Evolutionary conservation across 2,888 invertebrate species (phyloP).

Genomic region (Bembecia ichneumoniformis): DNA sequence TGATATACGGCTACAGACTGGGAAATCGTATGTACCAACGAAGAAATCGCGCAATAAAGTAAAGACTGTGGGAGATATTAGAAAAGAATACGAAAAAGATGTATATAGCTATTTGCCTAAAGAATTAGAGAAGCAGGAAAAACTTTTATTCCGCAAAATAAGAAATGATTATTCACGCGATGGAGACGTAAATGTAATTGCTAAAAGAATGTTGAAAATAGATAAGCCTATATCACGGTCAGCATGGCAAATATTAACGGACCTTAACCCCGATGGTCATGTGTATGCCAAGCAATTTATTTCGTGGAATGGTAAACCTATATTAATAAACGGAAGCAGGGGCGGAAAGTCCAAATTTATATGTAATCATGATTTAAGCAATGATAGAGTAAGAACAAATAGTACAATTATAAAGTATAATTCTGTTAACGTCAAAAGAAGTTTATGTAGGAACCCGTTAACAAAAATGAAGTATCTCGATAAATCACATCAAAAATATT

Average conservation of each 20-base stretch:
- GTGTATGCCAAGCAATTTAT: conserved; percentile 39
- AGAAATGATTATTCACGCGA: conserved; percentile 35
- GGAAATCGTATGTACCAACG: conserved; percentile 44
- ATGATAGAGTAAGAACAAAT: conserved; percentile 18
- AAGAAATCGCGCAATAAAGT: conserved; percentile 46
- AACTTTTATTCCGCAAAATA: conserved; percentile 44
- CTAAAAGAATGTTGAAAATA: conserved; percentile 36
- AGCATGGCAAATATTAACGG: conserved; percentile 59
- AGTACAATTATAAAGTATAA: conserved; percentile 11
- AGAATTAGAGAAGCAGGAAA: conserved; percentile 46
- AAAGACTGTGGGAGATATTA: conserved; percentile 48
- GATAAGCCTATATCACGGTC: conserved; percentile 41
- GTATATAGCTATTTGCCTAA: conserved; percentile 29
- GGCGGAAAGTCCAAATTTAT: conserved; percentile 50
- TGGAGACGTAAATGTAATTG: conserved; percentile 36
- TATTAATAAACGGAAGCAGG: conserved; percentile 47
- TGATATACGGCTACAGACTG: no score
- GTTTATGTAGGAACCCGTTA: conserved; percentile 52
- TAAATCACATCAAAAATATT: conserved; percentile 47
- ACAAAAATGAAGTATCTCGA: conserved; percentile 58
- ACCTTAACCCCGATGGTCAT: conserved; percentile 46
- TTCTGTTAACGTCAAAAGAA: conserved; percentile 22
- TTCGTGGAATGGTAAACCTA: conserved; percentile 42
- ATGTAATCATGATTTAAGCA: conserved; percentile 33
- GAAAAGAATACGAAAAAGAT: conserved; percentile 47